Base-by-base conservation (phyloP, 2,888 invertebrate genomes). In the Melitaea athalia region DNA sequence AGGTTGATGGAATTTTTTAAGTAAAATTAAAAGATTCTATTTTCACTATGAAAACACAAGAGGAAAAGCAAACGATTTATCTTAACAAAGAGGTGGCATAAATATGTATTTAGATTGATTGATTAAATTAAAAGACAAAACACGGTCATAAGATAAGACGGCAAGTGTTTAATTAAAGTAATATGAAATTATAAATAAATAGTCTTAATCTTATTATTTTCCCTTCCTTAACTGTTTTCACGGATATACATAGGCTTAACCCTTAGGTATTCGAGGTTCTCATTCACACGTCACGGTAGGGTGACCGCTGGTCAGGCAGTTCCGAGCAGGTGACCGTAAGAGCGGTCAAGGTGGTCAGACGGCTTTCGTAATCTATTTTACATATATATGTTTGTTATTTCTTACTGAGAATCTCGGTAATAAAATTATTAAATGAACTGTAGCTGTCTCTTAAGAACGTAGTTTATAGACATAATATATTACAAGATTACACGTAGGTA, bases 331-430 rank as follows among this genome's bases (percentile, higher is more conserved):
- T 79, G 81, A 81, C 84, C 81, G 74, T 77, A 61, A 52, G 66
- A 65, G 79, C 85, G 85, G 85, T 85, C 85, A 85, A 84, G 84
- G 83, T 81, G 82, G 55, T 57, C 57, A 42, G 57, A 42, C 57
- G 38, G 53, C 45, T 61, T 62, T 67, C 64, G 59, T 70, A 43
- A 43, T 60, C 63, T 50, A 43, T 50, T 50, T 52, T 33, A 63
- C 45, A 52, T 60, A 33, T 60, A 42, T 52, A 3, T 57, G 42
- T 42, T 24, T 24, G 42, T 5, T 33, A 38, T 8, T 38, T 38
- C 5, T 38, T 38, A 57, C 38, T 57, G n/a, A 57, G 38, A 57
- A 42, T 57, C 11, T 33, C n/a, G 53, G 53, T 14, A 14, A 33
- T 33, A 55, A 55, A 55, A 55, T 55, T 33, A 55, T 55, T 55